Conservation (phyloP, 2,797 vertebrate species). For the Miopithecus talapoin region DNA sequence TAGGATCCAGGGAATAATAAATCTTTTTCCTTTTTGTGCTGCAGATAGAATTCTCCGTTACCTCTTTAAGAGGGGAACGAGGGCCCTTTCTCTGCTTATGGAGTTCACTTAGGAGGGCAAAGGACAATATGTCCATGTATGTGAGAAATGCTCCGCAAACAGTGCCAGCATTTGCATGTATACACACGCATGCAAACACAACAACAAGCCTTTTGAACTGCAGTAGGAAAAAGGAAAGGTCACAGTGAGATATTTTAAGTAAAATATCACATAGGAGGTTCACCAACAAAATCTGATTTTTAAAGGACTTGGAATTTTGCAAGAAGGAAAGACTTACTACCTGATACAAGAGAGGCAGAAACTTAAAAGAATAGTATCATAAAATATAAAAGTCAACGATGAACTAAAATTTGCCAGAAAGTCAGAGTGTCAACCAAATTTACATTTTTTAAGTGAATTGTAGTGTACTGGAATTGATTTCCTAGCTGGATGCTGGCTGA, state of each 20-base stretch:
- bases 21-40: neutral
- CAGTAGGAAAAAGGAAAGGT: neutral
- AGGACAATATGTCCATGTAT: neutral
- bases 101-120: neutral
- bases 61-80: neutral
- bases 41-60: too few species aligned
- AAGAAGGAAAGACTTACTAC: neutral
- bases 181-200: rapidly evolving
- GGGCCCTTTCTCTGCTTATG: neutral
- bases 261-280: neutral
- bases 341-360: neutral
- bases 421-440: neutral
- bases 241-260: neutral
- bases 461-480: neutral
- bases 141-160: neutral
- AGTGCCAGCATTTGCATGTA: neutral
- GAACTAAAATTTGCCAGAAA: neutral
- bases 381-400: neutral
- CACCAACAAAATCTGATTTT: neutral
- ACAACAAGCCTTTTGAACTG: neutral
- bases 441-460: neutral
- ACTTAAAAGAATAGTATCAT: neutral
- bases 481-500: neutral
- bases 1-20: neutral
- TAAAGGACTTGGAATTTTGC: neutral